Evolutionary conservation across 2,113 vertebrate genomes (phyloP), one percentile per base, ranked within the genome.

Genomic region (Lucifuga dentata): DNA sequence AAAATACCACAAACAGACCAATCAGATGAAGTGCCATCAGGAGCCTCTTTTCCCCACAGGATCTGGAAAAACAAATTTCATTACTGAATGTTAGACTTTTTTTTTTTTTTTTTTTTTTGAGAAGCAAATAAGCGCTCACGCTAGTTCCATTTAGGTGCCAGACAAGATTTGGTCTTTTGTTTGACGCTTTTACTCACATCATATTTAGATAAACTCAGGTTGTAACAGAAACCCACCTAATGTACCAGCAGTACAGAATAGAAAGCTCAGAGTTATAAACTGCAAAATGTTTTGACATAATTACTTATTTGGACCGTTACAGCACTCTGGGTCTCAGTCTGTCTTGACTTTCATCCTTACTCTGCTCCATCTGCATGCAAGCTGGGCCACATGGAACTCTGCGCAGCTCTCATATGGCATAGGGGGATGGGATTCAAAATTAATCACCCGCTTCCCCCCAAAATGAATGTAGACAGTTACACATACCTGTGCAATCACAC

Each of bases 311-410:
- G 19, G 48, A 59, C 38, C 33, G 2, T 17, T 50, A n/a, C 43
- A 32, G 11, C 63, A 72, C 45, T 26, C 21, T 24, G 29, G n/a
- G n/a, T n/a, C 26, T 29, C 3, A 29, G 26, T 29, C 26, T 29
- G 26, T 3, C 7, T 29, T 29, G 26, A 71, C 17, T 58, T 66
- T 53, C 13, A 23, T 58, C 20, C n/a, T 40, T 17, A 21, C 32
- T 67, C 60, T 49, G 26, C 38, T 67, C 51, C 87, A 89, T 89
- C 85, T 90, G 90, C 50, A 64, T 65, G 61, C 76, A 84, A 84
- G 86, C 68, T 84, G 84, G 56, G 35, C 64, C 63, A 72, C 76
- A 78, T 78, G 60, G 68, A 81, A 69, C 33, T 48, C 71, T 58
- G 61, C 46, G 35, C 40, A 43, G 29, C 48, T 62, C 60, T 78